Conservation (phyloP, 2,797 vertebrate species). For the Carapus acus region DNA sequence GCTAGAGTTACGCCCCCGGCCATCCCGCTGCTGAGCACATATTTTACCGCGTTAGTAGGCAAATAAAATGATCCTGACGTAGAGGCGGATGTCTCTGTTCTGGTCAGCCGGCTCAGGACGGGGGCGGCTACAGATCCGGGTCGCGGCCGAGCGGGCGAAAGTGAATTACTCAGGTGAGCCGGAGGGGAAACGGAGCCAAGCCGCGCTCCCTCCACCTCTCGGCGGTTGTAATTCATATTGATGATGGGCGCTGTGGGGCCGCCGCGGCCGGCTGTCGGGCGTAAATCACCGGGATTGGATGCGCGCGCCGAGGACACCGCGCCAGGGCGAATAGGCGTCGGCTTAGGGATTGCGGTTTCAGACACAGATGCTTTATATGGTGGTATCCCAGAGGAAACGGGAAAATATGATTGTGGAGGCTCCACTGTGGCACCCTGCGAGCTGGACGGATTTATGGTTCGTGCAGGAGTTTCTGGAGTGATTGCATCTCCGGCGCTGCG, state of each 20-base stretch:
- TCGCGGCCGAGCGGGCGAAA: slow-evolving; percentile 23
- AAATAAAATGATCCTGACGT: slow-evolving; percentile 20
- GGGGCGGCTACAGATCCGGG: slow-evolving; percentile 15
- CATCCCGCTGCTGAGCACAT: slow-evolving; percentile 22
- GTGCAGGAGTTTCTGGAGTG: slow-evolving; percentile 15
- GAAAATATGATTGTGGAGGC: slow-evolving; percentile 28
- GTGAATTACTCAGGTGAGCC: slow-evolving; percentile 39
- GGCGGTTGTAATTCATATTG: slow-evolving; percentile 51
- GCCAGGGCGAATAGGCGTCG: slow-evolving; percentile 34
- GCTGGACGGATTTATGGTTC: slow-evolving; percentile 30
- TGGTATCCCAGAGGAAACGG: slow-evolving; percentile 20
- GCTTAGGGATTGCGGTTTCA: slow-evolving; percentile 35
- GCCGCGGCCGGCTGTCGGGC: slow-evolving; percentile 43
- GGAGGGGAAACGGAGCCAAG: slow-evolving; percentile 44
- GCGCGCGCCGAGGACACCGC: slow-evolving; percentile 37
- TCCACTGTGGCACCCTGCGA: slow-evolving; percentile 20
- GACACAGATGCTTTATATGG: slow-evolving; percentile 38
- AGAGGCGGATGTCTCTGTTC: slow-evolving; percentile 6
- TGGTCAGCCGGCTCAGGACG: slow-evolving; percentile 6
- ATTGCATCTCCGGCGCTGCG: slow-evolving; percentile 14
- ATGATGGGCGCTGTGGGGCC: slow-evolving; percentile 42
- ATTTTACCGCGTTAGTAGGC: slow-evolving; percentile 15
- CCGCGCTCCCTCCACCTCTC: slow-evolving; percentile 36
- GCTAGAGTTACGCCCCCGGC: slow-evolving; percentile 15
- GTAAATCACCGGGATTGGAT: slow-evolving; percentile 61